phyloP scores from a whole-genome alignment of 2,113 vertebrate species.

The Pontoporia blainvillei region DNA sequence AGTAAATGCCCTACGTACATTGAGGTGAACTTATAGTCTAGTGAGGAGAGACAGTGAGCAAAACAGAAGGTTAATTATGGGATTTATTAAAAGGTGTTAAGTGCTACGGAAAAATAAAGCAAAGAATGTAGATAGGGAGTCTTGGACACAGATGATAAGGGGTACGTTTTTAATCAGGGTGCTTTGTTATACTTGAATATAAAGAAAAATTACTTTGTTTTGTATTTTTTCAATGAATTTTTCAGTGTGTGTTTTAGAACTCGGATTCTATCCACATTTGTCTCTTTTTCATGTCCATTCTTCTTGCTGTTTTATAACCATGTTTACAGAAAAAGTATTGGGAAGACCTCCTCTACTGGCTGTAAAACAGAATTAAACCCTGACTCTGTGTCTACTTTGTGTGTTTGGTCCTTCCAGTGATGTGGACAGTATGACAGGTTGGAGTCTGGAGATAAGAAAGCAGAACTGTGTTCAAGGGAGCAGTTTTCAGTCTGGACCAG shows the following conservation, averaged over 20 bases:
- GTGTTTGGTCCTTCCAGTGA: background rate
- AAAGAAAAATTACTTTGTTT: background rate
- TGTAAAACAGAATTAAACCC: background rate
- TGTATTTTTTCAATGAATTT: background rate
- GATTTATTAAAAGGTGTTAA: background rate
- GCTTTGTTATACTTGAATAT: background rate
- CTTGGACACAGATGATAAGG: background rate
- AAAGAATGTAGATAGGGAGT: background rate
- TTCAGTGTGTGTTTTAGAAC: background rate
- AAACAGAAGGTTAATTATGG: background rate
- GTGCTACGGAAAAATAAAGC: background rate
- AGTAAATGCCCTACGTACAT: too few species aligned
- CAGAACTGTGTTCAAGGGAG: background rate
- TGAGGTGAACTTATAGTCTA: too few species aligned
- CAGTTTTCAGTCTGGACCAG: background rate
- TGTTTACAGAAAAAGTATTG: background rate
- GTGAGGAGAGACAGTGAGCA: background rate
- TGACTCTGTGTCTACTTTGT: too few species aligned
- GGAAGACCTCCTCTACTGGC: background rate
- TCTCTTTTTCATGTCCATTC: background rate
- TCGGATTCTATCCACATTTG: background rate
- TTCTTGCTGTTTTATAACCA: background rate
- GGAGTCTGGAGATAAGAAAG: background rate
- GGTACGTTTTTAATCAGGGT: background rate
- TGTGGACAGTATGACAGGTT: background rate